Evolutionary conservation across 2,888 invertebrate species (phyloP), one percentile per base, ranked within the genome.

Genomic region (Ennomos erosarius): DNA sequence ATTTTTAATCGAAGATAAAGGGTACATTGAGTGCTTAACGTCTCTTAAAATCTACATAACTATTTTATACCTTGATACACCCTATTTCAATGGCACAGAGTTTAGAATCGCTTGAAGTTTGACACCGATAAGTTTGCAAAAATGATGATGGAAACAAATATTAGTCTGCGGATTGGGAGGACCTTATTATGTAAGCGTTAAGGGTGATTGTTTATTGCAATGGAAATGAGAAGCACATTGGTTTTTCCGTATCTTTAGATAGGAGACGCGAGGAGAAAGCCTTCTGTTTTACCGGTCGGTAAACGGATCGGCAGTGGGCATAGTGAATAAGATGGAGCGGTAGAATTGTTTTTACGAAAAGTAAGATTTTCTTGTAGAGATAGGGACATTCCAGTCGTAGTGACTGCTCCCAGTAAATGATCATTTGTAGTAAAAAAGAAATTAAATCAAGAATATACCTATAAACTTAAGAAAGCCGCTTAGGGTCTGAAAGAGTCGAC

Each of bases 1-100:
- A 78, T 88, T 90, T 89, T 89, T 90, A 89, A 90, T 90, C 90
- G 89, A 79, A 90, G 89, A 90, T 90, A 90, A 90, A 90, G 87
- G 85, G 84, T 87, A 85, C 86, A 89, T 90, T 87, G 89, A 89
- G 87, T 87, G 80, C 87, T 86, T 87, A 88, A 87, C 85, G 76
- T 78, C 81, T 81, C 82, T 81, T 71, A 71, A 66, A 59, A 69
- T 58, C 62, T 69, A 70, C 80, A 72, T 76, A 70, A 37, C 62
- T 69, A 64, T 6, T 5, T 47, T 53, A 4, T 67, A 39, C 69
- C 11, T 26, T 9, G 51, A 13, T n/a, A 35, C n/a, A 52, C 56
- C 49, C 62, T 74, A 65, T 40, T 0, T 0, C 8, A 2, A 10
- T 9, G 5, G 0, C 0, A 13, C 46, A 67, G 69, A 60, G 42